Base-by-base conservation (phyloP, 2,888 invertebrate species). In the Aplocera efformata region DNA sequence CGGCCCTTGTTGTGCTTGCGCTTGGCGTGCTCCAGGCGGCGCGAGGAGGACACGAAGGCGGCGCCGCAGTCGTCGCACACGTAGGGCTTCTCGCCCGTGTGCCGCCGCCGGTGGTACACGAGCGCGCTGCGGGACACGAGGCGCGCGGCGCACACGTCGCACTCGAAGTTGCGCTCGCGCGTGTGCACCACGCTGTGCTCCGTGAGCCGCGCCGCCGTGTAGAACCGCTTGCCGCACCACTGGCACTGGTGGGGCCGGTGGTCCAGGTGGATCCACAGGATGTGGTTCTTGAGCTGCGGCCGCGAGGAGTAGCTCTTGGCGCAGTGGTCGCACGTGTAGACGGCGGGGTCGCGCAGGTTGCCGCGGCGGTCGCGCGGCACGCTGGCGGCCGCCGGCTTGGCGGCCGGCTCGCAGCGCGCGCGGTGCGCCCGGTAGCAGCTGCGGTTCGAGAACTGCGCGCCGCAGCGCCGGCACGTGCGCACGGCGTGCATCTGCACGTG, bases 131-230 rank as follows among this genome's bases (percentile, higher is more conserved):
- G 80, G 7, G 84, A 75, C 1, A 85, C 85, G 0, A 88, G 58
- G 58, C 76, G 80, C 10, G 79, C 83, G 7, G 84, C 79, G 58
- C 90, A 90, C 32, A 90, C 75, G 38, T 88, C 84, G 43, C 90
- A 90, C 48, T 76, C 80, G 50, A 85, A 90, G 31, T 89, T 89
- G 46, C 90, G 70, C 29, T 70, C 88, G 7, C 88, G 72, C 0
- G 90, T 89, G 50, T 90, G 90, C 0, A 89, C 90, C 0, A 89
- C 80, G 1, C 75, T 74, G 36, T 90, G 90, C 42, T 89, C 89
- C 0, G 85, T 83, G 38, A 90, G 55, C 10, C 90, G 71, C 0
- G 85, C 82, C 2, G 86, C 76, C 0, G 89, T 88, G 42, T 85
- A 89, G 44, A 90, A 90, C 48, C 86, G 67, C 24, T 88, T 89